These are phyloP conservation scores for Astreopora myriophthalma DNA, from an alignment of 64 coral and sea anemone genomes.

Conservation along the genomic window DNA sequence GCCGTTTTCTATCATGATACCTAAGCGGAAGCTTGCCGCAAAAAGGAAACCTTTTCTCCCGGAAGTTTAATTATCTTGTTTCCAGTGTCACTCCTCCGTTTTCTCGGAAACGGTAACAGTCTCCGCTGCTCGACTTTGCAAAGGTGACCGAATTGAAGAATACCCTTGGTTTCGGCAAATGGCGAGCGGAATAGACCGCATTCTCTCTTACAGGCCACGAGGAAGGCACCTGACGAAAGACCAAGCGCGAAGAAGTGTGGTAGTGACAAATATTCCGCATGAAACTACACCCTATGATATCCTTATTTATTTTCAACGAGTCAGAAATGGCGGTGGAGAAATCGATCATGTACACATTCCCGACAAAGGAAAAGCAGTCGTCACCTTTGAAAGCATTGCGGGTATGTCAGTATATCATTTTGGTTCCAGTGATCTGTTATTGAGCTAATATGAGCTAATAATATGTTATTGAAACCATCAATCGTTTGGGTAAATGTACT, in stretches of 20 bases:
- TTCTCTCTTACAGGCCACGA: background rate
- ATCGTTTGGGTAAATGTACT: too few species aligned
- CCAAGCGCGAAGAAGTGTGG: constrained; percentile 25
- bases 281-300: background rate
- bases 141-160: too few species aligned
- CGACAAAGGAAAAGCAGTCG: constrained; percentile 8
- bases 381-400: constrained; percentile 58
- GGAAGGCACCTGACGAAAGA: background rate
- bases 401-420: constrained; percentile 35
- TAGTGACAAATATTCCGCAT: constrained; percentile 53
- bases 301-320: constrained; percentile 75
- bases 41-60: too few species aligned
- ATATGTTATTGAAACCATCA: too few species aligned
- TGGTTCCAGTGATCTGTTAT: background rate
- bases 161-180: too few species aligned
- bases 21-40: too few species aligned
- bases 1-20: too few species aligned
- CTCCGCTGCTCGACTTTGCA: too few species aligned
- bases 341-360: constrained; percentile 50
- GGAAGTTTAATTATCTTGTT: background rate
- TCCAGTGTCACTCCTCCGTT: background rate
- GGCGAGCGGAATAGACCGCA: background rate
- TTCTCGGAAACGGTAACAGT: too few species aligned
- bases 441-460: too few species aligned
- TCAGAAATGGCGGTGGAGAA: constrained; percentile 75